Conservation (phyloP, 2,797 vertebrate genomes). For the Bovichtus diacanthus region DNA sequence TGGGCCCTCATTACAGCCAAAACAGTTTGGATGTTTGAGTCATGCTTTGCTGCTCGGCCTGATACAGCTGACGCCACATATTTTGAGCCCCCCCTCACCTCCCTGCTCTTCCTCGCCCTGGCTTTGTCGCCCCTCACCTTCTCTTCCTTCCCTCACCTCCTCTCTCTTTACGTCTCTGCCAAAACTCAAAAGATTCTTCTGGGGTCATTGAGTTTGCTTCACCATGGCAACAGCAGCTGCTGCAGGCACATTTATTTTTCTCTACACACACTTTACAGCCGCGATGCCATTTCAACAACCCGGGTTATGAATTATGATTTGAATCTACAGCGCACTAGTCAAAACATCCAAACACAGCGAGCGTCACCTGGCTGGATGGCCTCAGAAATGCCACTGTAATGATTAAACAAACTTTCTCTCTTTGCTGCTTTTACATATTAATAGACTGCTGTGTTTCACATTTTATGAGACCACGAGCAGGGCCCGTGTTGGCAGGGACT, state of each 20-base stretch:
- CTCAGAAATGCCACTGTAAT: background rate
- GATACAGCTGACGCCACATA: slow-evolving; percentile 55
- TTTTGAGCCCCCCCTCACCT: slow-evolving; percentile 10
- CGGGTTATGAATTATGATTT: slow-evolving; percentile 41
- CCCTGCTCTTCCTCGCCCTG: no score
- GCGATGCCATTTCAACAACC: background rate
- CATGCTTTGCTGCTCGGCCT: slow-evolving; percentile 52
- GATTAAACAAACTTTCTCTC: background rate
- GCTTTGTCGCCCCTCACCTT: no score
- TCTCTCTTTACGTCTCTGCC: background rate
- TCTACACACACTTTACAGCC: slow-evolving; percentile 19
- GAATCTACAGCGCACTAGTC: slow-evolving; percentile 33
- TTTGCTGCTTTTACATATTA: background rate
- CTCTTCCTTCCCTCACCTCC: no score
- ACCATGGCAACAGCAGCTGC: slow-evolving; percentile 58
- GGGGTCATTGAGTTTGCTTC: slow-evolving; percentile 34
- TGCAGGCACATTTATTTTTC: slow-evolving; percentile 45
- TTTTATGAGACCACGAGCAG: background rate
- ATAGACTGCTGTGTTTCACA: background rate
- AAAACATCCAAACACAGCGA: background rate
- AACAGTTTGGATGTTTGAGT: slow-evolving; percentile 56
- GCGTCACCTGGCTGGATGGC: background rate
- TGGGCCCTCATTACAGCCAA: slow-evolving; percentile 49
- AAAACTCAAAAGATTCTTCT: slow-evolving; percentile 21
- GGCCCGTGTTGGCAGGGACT: background rate